These are phyloP conservation scores for Nerophis ophidion DNA, from an alignment of 2,113 vertebrate genomes.

Conservation along the genomic window DNA sequence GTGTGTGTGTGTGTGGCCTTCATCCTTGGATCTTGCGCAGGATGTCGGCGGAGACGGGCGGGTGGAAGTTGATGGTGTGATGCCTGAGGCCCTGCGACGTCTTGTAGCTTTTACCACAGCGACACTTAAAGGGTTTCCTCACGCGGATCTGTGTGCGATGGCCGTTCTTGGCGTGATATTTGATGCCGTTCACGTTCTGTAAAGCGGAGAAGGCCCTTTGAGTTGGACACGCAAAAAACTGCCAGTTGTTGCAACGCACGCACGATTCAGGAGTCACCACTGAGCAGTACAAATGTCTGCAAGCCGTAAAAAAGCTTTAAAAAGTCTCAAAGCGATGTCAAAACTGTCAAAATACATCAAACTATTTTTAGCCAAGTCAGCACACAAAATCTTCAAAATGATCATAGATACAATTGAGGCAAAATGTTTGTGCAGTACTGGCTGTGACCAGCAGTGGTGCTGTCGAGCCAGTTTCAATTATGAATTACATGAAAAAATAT, in stretches of 20 bases:
- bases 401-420: too few species aligned
- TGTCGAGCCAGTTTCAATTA: too few species aligned
- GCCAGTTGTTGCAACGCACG: too few species aligned
- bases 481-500: too few species aligned
- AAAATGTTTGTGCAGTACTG: too few species aligned
- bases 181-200: slow-evolving; percentile 98
- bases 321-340: slow-evolving; percentile 1
- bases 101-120: slow-evolving; percentile 99
- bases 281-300: slow-evolving; percentile 1
- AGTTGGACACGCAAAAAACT: neutral
- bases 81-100: slow-evolving; percentile 98
- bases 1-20: slow-evolving; percentile 17
- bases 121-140: slow-evolving; percentile 97
- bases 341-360: neutral
- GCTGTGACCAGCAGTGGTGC: too few species aligned
- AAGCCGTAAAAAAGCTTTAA: neutral
- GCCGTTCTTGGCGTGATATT: slow-evolving; percentile 98
- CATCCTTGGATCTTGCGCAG: slow-evolving; percentile 98
- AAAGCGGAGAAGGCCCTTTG: neutral
- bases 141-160: slow-evolving; percentile 98
- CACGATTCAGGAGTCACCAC: too few species aligned
- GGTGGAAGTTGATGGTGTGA: slow-evolving; percentile 99
- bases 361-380: neutral
- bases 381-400: too few species aligned
- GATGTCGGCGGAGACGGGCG: slow-evolving; percentile 92